Conservation (phyloP, 35 echinoderm and acorn worm genomes). For the Apostichopus californicus region DNA sequence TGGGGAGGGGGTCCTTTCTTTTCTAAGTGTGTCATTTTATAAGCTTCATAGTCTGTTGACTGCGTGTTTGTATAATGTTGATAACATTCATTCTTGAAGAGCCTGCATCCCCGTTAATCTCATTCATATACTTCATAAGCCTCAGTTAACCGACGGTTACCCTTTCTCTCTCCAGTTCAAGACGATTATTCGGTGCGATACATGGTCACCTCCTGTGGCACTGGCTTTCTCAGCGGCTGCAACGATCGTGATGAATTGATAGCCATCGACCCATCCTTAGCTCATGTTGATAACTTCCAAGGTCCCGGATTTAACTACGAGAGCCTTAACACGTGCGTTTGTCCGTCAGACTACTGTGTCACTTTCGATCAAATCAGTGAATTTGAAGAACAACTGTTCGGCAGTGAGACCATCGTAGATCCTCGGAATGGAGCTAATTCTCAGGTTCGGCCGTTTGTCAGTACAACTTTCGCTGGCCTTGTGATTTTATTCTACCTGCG, state of each 20-base stretch:
- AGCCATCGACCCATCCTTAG: conserved; percentile 7
- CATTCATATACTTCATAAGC: background rate
- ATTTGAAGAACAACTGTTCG: background rate
- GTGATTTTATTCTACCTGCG: too few species aligned
- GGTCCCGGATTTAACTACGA: background rate
- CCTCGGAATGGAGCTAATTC: background rate
- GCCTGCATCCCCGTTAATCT: background rate
- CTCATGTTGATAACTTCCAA: background rate
- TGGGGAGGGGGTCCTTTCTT: too few species aligned
- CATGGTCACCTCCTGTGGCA: background rate
- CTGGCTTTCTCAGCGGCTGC: background rate
- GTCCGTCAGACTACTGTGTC: conserved; percentile 1
- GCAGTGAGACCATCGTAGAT: background rate
- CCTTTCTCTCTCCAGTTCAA: background rate
- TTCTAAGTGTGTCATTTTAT: too few species aligned
- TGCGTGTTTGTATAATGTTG: background rate
- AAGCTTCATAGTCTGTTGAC: too few species aligned
- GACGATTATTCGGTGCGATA: background rate
- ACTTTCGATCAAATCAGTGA: background rate
- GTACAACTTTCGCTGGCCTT: too few species aligned
- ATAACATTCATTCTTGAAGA: background rate
- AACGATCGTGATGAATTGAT: background rate
- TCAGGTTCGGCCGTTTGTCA: background rate
- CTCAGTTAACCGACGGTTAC: background rate
- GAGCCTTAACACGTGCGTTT: conserved; percentile 18